Base-by-base conservation (phyloP, 2,888 invertebrate species). In the Drosophila antonietae region DNA sequence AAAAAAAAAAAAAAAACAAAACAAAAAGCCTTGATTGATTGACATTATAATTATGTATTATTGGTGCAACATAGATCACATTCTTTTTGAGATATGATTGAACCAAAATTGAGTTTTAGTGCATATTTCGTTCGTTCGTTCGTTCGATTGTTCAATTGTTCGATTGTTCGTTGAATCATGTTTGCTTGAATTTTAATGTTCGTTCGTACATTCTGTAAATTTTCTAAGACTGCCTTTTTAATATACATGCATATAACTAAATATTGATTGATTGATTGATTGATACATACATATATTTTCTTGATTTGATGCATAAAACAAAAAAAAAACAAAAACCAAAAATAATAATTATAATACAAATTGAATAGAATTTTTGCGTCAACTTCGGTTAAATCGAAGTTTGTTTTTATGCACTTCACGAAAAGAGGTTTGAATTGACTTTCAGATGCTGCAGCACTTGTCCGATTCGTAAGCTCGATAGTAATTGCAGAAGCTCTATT, bases 171-270 rank as follows among this genome's bases (percentile, higher is more conserved):
- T 84, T 84, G 75, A 89, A 89, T 84, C 87, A 90, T 90, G 89
- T 89, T 90, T 88, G 87, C 87, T 88, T 88, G 87, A 83, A 83
- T 89, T 88, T 90, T 90, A 90, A 83, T 90, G 85, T 88, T 88
- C 81, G 84, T 83, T 86, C 85, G 88, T 88, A 78, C 80, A 77
- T 85, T 81, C 88, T 86, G 90, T 86, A 89, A 83, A 88, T 90
- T 89, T 89, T 80, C 88, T 90, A 77, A 88, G 83, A 88, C 76
- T 90, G 90, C 81, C 88, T 79, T 88, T 88, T 83, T 78, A 83
- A 83, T 75, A 68, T 53, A 82, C 58, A 86, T 63, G 77, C 37
- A 68, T 47, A 81, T 75, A 73, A 63, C 15, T 47, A 28, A 47
- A 47, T 47, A 52, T 53, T 53, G 53, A 84, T 57, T 67, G 49